Base-by-base conservation (phyloP, 2,888 invertebrate species). In the Rhynchonema sp. region DNA sequence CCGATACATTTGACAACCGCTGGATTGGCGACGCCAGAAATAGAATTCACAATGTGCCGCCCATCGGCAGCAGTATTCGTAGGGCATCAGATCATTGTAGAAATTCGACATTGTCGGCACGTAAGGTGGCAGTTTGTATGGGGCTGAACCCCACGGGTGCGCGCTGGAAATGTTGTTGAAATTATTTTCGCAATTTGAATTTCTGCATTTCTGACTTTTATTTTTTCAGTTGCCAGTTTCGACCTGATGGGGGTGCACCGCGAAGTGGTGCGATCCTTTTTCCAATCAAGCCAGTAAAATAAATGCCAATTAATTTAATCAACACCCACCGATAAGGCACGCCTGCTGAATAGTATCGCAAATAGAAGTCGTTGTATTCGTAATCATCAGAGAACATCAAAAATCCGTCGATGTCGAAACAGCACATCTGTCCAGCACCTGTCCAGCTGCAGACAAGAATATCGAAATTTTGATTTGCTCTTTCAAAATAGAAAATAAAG, bases 1-100 rank as follows among this genome's bases (percentile, higher is more conserved):
- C 74, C 87, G 87, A 74, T 96, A 96, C 1, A 88, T 88, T 0
- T 89, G 86, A 70, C 96, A 96, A 74, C 94, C 92, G 74, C 89
- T 87, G 0, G 91, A 86, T 0, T 89, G 88, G 62, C 96, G 81
- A 17, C 69, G 67, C 77, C 91, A 91, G 70, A 90, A 91, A 67
- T 92, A 87, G 0, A 88, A 88, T 78, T 91, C 89, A 72, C 94
- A 96, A 52, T 90, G 89, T 22, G 90, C 87, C 0, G 87, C 69
- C 91, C 91, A 92, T 70, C 83, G 77, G 71, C 94, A 94, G 72
- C 94, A 94, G 63, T 30, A 56, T 25, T 46, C 46, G 22, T 69
- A 69, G 0, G 94, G 90, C 63, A 87, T 82, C 77, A 89, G 83
- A 70, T 96, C 96, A 70, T 91, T 86, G 78, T 84, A 86, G 87